Base-by-base conservation (phyloP, 2,888 invertebrate genomes). In the Amaurobius ferox region DNA sequence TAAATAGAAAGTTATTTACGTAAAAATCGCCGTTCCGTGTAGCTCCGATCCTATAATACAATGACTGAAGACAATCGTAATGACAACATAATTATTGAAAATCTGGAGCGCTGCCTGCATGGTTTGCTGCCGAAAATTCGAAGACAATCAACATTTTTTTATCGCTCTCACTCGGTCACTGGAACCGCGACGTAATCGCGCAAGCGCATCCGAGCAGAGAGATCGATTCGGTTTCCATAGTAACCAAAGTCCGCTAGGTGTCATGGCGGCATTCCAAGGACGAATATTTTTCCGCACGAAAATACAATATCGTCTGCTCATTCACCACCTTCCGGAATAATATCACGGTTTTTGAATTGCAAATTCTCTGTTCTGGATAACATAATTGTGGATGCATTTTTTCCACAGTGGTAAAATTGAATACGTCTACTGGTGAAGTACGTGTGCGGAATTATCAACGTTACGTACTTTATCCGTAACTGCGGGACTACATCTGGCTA, bases 251-350 rank as follows among this genome's bases (percentile, higher is more conserved):
- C 55, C 55, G 55, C 55, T 55, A 55, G 23, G 5, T 55, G 23
- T 55, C 19, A 55, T 55, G 55, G 55, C 55, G 55, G 55, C 55
- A 55, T 55, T 23, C 55, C 55, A 55, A 55, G 55, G 55, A 55
- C 55, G 16, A 55, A 55, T 55, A 55, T 55, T 55, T n/a, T 55
- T 55, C 55, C 23, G 11, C 23, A 16, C 23, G 23, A 55, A n/a
- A 16, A 6, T 23, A 23, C 55, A 55, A 6, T 11, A 23, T 23
- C 6, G n/a, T 5, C 9, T 55, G 19, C 55, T 55, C 23, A 23
- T 55, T 55, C 23, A 1, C 55, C 55, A 23, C 55, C 23, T 55
- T 23, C 23, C 55, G 55, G 55, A 55, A 55, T 23, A 55, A 23
- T 23, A 23, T 55, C 5, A 23, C 23, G 23, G 23, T 16, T 55